Base-by-base conservation (phyloP, 2,113 vertebrate genomes). In the Fukomys damarensis region DNA sequence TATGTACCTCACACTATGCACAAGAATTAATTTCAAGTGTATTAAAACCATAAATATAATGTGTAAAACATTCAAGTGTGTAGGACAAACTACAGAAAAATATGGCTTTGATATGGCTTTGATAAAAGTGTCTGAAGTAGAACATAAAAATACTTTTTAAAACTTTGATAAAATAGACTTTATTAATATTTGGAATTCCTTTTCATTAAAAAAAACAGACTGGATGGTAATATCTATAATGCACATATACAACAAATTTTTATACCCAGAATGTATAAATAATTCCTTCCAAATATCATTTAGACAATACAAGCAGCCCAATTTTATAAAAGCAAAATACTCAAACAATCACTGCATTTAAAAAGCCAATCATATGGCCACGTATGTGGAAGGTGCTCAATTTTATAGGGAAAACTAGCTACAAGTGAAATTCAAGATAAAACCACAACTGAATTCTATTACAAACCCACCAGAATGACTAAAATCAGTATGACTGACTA, bases 51-150 rank as follows among this genome's bases (percentile, higher is more conserved):
- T 58, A 86, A 68, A 70, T 43, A 8, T 46, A 22, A 76, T n/a
- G 12, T 52, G 35, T 52, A 70, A 89, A 97, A 76, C 20, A 92
- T 76, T 68, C 52, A 86, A 58, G 3, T 5, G 83, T 74, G 28
- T 88, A 63, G 19, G 8, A 82, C 20, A 96, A 86, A 70, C 14
- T 49, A 46, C 38, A 38, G 54, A 82, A 83, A 35, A 79, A 80
- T 82, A 90, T 91, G 63, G 76, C 38, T 87, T 83, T 88, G 38
- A 72, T 10, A 30, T 56, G 68, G 35, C n/a, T n/a, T n/a, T n/a
- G n/a, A 24, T 26, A 93, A 95, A 93, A 20, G 77, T 58, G 17
- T 54, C 20, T 87, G 81, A 97, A 82, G 82, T 56, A 86, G 22
- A 7, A 80, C 17, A 86, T 54, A 72, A 74, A 63, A 80, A 88